Base-by-base conservation (phyloP, 1,140 invertebrate species). In the Saccostrea echinata region DNA sequence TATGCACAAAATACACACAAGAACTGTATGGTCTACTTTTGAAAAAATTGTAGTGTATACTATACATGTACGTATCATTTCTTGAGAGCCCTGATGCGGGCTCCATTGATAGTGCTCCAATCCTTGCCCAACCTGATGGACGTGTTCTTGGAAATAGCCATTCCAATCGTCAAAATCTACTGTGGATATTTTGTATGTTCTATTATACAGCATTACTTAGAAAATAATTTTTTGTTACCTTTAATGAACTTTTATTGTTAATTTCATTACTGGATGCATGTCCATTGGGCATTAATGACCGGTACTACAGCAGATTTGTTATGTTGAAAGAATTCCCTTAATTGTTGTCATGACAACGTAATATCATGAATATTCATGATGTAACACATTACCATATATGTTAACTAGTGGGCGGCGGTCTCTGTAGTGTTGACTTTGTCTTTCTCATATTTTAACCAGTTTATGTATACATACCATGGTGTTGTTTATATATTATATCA, bases 371-470 rank as follows among this genome's bases (percentile, higher is more conserved):
- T 71, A 27, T 71, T 71, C 30, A 33, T 71, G 64, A 71, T 71
- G 24, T 71, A 71, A 11, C 27, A 71, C 64, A 71, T 71, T 71
- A 71, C 68, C 68, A 71, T 71, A 30, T 71, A 71, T 30, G 30
- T 27, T 13, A 71, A 71, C 30, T 71, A 71, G 68, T 71, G n/a
- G 68, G 68, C 68, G 68, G 68, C 27, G 68, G 68, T 71, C 68
- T 71, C 68, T 57, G 27, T 71, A 71, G 68, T 71, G n/a, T 71
- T 61, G 18, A 71, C n/a, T 30, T 30, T 71, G 68, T 30, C 68
- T 71, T 71, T 71, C 68, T 71, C 68, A 30, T 71, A 71, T 71
- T 30, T 71, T 71, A 71, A 71, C 68, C 68, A 71, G 68, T 30
- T 71, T 30, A 71, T 71, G 68, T 27, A 71, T 71, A 71, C 68